Evolutionary conservation across 2,797 vertebrate species (phyloP), one percentile per base, ranked within the genome.

Genomic region (Coregonus ussuriensis): DNA sequence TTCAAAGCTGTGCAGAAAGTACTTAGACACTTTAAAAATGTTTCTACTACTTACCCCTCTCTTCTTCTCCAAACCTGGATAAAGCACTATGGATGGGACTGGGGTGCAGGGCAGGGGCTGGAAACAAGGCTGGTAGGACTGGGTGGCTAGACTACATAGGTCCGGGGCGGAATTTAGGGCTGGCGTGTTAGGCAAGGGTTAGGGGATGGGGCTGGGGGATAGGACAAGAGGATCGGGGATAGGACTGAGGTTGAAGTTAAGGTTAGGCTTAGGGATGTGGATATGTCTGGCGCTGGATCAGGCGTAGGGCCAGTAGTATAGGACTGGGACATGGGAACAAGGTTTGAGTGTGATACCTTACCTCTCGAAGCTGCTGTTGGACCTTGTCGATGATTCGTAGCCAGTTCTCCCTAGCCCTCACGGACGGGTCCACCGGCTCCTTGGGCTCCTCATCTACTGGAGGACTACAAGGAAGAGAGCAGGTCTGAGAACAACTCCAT

Each of bases 381-480:
- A 99, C 97, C 82, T 98, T 99, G 91, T 98, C 97, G 93, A 99
- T 98, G 79, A 96, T 93, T 79, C 97, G 91, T 13, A 98, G 87
- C 98, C 98, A 99, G 93, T 98, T 99, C 84, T 97, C 95, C 87
- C 98, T 99, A 77, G 98, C 98, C 83, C 96, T 87, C 75, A 94
- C 87, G 14, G 93, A 91, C 66, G 94, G 96, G 31, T 94, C 96
- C 84, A 95, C 95, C 33, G 96, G 94, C 74, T 94, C 95, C 83
- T 95, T 96, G n/a, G 91, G 92, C 78, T 94, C 96, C 53, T 94
- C 94, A 7, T 81, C 83, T 47, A 92, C 91, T 80, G 94, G 94
- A 90, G 91, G 95, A 93, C 93, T 94, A 82, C 82, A 84, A 25
- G 15, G 65, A 67, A 3, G 35, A 16, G 29, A 67, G 14, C 65